Base-by-base conservation (phyloP, 2,797 vertebrate genomes). In the Allobates femoralis region DNA sequence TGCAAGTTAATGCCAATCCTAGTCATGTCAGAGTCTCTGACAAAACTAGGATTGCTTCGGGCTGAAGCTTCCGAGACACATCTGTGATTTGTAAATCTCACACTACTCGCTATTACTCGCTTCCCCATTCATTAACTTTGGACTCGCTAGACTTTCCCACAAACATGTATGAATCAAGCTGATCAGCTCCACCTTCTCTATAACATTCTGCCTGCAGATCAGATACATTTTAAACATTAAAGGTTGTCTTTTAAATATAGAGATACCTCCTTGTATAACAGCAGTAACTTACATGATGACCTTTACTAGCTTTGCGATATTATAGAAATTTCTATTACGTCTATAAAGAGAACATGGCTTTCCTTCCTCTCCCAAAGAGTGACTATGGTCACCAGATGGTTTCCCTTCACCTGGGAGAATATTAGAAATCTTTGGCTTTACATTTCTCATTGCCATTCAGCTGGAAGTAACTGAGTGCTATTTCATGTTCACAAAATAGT, bases 331-430 rank as follows among this genome's bases (percentile, higher is more conserved):
- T 41, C 5, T 55, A 69, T 53, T 75, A 23, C 6, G 51, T 34
- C 30, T 30, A 55, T 74, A 62, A 81, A 80, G 3, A 77, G 32
- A 19, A 75, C 37, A 73, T 60, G 67, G 5, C 53, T 60, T 74
- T 46, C 34, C 18, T 60, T 41, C 7, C 6, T n/a, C 81, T 41
- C 30, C 18, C 37, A 46, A 56, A 8, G 81, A 67, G 71, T 75
- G 66, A 19, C 79, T 85, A 85, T 88, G 78, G 85, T 37, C 83
- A 88, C 83, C 83, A 85, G 83, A 85, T 85, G 87, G 69, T 81
- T 28, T 50, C 32, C 46, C 85, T 60, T 88, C 83, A 81, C 78
- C 56, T 81, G 83, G 87, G 87, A 85, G 58, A 88, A 41, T 85
- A 85, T 85, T 85, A 77, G 83, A 81, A 76, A 88, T 75, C 69